Evolutionary conservation across 2,113 vertebrate species (phyloP).

Genomic region (Cettia cetti): DNA sequence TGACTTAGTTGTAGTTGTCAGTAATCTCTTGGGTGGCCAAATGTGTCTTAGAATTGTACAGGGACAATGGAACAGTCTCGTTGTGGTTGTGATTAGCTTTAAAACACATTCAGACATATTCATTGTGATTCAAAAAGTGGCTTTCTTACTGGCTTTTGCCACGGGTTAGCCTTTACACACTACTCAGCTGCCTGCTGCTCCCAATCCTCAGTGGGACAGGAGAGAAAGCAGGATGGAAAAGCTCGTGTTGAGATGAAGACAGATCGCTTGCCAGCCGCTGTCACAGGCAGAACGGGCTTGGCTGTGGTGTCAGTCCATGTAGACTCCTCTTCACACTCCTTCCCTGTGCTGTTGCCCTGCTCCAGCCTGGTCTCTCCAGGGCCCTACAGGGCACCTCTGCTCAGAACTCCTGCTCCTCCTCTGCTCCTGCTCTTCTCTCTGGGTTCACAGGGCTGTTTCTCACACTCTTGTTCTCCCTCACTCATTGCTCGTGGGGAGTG

Average conservation of each 20-base stretch:
- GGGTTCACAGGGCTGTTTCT: accelerated
- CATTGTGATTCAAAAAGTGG: background rate
- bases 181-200: background rate
- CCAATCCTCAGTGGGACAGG: background rate
- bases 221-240: background rate
- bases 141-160: background rate
- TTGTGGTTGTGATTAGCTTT: background rate
- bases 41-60: background rate
- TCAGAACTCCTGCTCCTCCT: background rate
- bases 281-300: background rate
- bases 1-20: background rate
- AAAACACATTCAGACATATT: background rate
- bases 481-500: accelerated
- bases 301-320: accelerated
- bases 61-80: background rate
- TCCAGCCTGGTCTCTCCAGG: background rate
- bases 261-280: background rate
- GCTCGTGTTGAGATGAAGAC: background rate
- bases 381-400: background rate
- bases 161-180: background rate
- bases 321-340: background rate
- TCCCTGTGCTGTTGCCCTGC: background rate
- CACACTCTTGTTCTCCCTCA: accelerated
- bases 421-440: background rate
- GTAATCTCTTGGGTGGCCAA: background rate